Evolutionary conservation across 2,113 vertebrate genomes (phyloP).

Genomic region (Numida meleagris): DNA sequence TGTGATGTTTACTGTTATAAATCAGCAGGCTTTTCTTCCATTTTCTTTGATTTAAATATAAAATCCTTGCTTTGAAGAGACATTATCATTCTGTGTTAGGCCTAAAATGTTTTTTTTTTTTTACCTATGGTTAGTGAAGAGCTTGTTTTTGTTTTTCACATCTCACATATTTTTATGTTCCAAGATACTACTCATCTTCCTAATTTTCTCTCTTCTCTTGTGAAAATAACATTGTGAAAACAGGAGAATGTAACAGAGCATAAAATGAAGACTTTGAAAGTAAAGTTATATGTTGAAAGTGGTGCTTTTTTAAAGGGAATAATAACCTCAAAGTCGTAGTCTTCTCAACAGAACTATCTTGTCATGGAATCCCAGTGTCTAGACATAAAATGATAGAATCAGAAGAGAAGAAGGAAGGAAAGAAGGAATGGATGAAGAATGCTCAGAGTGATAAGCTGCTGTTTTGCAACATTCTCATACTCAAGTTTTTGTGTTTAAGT

Average conservation of each 20-base stretch:
- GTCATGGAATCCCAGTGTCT: neutral
- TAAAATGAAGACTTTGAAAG: neutral
- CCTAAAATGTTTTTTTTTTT: neutral
- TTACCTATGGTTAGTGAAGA: neutral
- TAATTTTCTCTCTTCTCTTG: neutral
- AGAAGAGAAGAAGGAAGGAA: neutral
- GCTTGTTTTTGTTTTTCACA: neutral
- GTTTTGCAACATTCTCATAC: neutral
- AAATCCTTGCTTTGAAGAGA: neutral
- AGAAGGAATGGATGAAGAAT: neutral
- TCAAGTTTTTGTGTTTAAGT: neutral
- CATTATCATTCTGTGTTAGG: neutral
- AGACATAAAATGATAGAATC: neutral
- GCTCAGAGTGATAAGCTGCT: neutral
- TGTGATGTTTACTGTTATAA: neutral
- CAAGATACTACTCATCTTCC: neutral
- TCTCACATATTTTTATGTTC: neutral
- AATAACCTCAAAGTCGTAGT: neutral
- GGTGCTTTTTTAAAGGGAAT: neutral
- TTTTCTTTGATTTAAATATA: conserved; percentile 45
- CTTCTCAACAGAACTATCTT: neutral
- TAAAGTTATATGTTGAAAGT: neutral
- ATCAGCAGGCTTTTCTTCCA: neutral
- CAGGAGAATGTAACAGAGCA: neutral
- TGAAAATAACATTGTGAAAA: neutral